phyloP scores from a whole-genome alignment of 2,888 invertebrate genomes.

The Sceliomorpha sp. region DNA sequence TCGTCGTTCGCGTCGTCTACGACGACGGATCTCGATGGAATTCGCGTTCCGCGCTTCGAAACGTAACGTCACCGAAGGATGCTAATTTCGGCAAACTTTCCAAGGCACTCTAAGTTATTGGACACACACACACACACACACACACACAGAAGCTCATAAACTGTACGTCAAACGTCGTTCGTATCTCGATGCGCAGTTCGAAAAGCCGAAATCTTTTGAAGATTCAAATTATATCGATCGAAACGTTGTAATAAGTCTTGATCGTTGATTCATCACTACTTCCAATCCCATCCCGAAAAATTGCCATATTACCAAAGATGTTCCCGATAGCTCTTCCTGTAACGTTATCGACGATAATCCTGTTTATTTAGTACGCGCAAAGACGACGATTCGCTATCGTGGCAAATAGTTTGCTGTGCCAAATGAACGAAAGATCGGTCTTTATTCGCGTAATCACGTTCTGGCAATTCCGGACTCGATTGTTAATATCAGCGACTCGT shows the following conservation, averaged over 20 bases:
- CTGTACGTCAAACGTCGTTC: not conserved
- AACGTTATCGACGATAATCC: not conserved
- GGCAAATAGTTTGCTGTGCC: constrained; percentile 7
- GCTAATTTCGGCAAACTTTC: not conserved
- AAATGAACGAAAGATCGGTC: not conserved
- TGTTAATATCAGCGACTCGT: no score
- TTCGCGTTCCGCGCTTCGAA: not conserved
- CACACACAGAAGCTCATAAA: constrained; percentile 4
- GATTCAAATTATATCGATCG: constrained; percentile 1
- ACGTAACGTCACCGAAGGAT: no score
- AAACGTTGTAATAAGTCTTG: not conserved
- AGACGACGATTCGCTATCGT: constrained; percentile 15
- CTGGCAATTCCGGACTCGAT: no score
- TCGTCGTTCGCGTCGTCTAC: no score
- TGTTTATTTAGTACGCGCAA: constrained; percentile 9
- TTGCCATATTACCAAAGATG: constrained; percentile 1
- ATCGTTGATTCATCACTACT: constrained; percentile 7
- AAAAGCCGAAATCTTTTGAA: constrained; percentile 2
- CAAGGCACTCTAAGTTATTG: not conserved
- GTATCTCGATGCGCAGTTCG: constrained; percentile 1
- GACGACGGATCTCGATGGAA: no score
- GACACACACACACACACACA: not conserved
- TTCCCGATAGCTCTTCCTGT: not conserved
- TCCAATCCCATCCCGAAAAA: not conserved
- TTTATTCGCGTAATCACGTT: not conserved